Base-by-base conservation (phyloP, 1,140 invertebrate genomes). In the Pseudomyrmex gracilis region DNA sequence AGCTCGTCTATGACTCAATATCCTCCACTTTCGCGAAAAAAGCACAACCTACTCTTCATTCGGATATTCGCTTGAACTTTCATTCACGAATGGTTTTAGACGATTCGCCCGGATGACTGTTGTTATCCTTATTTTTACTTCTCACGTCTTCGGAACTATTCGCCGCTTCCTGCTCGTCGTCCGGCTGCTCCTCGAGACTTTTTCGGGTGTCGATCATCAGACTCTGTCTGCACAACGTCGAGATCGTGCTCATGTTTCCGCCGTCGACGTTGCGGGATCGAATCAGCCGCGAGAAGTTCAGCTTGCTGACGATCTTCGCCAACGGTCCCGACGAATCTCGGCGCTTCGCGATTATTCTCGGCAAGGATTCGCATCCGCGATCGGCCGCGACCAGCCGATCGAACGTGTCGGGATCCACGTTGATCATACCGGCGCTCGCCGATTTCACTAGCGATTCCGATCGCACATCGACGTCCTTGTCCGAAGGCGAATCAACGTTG, bases 351-450 rank as follows among this genome's bases (percentile, higher is more conserved):
- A 91, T 91, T 71, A 83, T 58, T 88, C 90, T 47, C 10, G 94
- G 93, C 13, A 93, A 88, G 15, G 93, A 94, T 5, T 93, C 92
- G 68, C 92, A 94, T 45, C 93, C 92, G 24, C 92, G 89, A 53
- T 80, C 85, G 47, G 92, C 78, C 55, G 91, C 91, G 0, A 91
- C 85, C 22, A 95, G 89, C 84, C 95, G 93, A 77, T 95, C 94
- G 90, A 95, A 96, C 2, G 95, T 93, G 10, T 95, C 94, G 15
- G 94, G 90, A 76, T 96, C 96, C 1, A 96, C 93, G 82, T 96
- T 96, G 63, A 97, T 96, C 95, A 97, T 97, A 12, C 96, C 96
- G 0, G 95, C 96, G 85, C 96, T 97, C 1, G 96, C 95, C 34
- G 96, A 97, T 88, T 97, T 96, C 1, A 95, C 95, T 2, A 96